phyloP scores from a whole-genome alignment of 1,140 invertebrate genomes.

The Brachystomella parvula region DNA sequence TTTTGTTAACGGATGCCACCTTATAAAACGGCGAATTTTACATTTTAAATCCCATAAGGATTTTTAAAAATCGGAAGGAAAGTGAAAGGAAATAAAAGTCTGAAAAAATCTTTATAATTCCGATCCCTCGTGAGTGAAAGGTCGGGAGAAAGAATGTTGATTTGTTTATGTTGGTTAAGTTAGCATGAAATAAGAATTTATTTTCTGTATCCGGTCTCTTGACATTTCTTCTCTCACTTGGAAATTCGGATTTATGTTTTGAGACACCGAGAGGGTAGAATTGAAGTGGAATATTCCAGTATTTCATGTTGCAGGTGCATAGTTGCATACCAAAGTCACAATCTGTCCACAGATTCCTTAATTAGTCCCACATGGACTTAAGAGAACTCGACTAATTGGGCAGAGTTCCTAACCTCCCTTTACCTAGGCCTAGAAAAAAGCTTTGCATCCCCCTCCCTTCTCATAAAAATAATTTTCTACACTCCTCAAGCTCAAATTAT shows the following conservation, averaged over 20 bases:
- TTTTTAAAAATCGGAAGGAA: too few species aligned
- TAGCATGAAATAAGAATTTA: conserved; percentile 2
- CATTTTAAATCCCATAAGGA: too few species aligned
- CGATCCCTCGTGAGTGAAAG: too few species aligned
- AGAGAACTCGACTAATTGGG: background rate
- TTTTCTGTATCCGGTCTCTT: conserved; percentile 8
- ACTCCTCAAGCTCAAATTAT: too few species aligned
- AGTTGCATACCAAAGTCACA: background rate
- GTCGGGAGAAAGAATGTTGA: too few species aligned
- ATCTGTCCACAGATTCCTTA: conserved; percentile 8
- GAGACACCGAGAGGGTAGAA: background rate
- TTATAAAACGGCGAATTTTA: too few species aligned
- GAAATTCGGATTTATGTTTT: background rate
- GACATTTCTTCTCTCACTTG: background rate
- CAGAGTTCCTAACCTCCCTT: background rate
- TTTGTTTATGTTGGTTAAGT: conserved; percentile 8
- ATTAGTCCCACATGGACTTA: conserved; percentile 9
- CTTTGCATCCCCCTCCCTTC: too few species aligned
- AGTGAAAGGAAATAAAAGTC: too few species aligned
- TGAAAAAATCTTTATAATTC: too few species aligned
- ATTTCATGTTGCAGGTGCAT: background rate
- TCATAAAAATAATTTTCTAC: too few species aligned
- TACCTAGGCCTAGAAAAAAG: too few species aligned
- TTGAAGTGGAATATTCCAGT: background rate
- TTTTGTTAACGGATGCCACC: too few species aligned